Evolutionary conservation across 2,888 invertebrate species (phyloP), one percentile per base, ranked within the genome.

Genomic region (Cinara cedri): DNA sequence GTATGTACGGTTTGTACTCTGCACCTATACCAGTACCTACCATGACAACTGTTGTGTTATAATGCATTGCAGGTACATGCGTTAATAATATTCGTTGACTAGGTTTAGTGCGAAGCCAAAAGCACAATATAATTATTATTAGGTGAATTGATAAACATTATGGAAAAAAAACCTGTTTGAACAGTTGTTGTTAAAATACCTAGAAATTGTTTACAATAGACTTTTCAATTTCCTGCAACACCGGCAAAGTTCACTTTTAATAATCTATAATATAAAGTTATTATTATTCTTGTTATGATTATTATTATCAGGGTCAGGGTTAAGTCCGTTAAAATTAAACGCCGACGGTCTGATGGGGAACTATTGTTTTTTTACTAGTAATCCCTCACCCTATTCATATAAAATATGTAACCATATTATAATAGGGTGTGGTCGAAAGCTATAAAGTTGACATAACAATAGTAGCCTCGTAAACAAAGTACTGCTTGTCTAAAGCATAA

Each of bases 181-280:
- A 65, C 63, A 74, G 74, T 63, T 74, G 74, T 63, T 74, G 63
- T 63, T 34, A 11, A 42, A 74, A 54, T 54, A 74, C 74, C 42
- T 74, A 63, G 63, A 74, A 74, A 65, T 65, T 16, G 6, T 74
- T 63, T 54, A 74, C 54, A 74, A 74, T 65, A 65, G 42, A 65
- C 51, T 63, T 74, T 63, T 65, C 2, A 54, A 65, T 44, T 62
- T 63, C 63, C n/a, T n/a, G n/a, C 54, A 6, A 10, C 24, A 42
- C 10, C 26, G 19, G 62, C 63, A 44, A 34, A 54, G 34, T 74
- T 63, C 14, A 63, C 42, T 62, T 72, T 63, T 24, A 21, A 55
- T 55, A 21, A 55, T 55, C 34, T 46, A 46, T 21, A 19, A 9
- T 19, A 55, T 1, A 21, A 19, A 21, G 9, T 11, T 55, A 21